Percentiles rank a stretch among this genome's conserved stretches.
phyloP scores from a whole-genome alignment of 2,113 vertebrate genomes.

The Zosterops hypoxanthus region DNA sequence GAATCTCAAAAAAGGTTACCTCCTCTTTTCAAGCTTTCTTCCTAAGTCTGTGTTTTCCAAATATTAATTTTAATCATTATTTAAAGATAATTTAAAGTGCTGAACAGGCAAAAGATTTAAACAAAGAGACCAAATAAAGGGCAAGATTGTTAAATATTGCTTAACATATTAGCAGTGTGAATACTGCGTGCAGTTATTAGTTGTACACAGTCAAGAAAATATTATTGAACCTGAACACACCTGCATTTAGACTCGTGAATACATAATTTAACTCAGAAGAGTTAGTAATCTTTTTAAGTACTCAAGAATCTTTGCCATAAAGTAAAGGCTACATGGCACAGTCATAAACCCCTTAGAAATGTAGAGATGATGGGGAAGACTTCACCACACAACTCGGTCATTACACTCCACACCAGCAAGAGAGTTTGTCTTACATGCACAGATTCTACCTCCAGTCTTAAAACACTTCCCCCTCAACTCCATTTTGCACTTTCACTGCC shows the following conservation, averaged over 20 bases:
- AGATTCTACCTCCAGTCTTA: neutral
- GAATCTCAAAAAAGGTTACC: neutral
- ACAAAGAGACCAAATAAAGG: neutral
- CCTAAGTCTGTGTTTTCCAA: neutral
- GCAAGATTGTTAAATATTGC: neutral
- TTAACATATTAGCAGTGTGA: neutral
- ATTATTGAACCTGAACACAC: rapidly evolving
- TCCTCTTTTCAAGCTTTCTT: neutral
- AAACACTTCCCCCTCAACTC: neutral
- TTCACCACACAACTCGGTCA: neutral
- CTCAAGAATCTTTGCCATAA: neutral
- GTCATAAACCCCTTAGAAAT: neutral
- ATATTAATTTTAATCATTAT: neutral
- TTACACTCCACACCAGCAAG: no score
- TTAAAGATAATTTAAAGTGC: neutral
- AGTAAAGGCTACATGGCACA: neutral
- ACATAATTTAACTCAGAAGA: neutral
- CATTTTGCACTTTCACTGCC: neutral
- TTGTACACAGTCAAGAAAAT: neutral
- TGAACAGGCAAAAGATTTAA: neutral
- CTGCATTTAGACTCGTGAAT: neutral
- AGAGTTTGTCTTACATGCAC: rapidly evolving
- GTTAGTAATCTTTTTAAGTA: neutral
- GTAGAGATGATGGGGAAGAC: neutral
- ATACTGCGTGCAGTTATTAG: neutral